A percentile compares a stretch with the other conserved stretches of the same genome.
Evolutionary conservation across 2,113 vertebrate species (phyloP).

Genomic region (Oostethus manadensis): DNA sequence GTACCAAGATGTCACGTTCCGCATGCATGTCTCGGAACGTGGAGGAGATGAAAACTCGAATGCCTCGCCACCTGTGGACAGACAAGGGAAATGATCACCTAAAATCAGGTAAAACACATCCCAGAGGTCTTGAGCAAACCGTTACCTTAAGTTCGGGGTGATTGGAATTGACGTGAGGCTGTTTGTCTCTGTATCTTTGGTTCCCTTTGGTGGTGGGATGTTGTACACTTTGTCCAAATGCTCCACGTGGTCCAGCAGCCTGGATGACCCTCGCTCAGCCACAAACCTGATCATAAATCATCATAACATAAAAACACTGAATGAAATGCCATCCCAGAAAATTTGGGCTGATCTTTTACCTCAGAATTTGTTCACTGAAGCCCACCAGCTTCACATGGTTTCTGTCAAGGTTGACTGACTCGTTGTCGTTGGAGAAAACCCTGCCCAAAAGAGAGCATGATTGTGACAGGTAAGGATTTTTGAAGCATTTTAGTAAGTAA

Average conservation of each 20-base stretch:
- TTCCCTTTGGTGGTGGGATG: conserved; percentile 64
- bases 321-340: neutral
- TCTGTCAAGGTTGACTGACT: neutral
- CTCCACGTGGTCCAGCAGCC: conserved; percentile 80
- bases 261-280: conserved; percentile 76
- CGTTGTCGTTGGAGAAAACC: neutral
- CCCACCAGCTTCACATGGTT: conserved; percentile 59
- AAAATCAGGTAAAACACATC: neutral
- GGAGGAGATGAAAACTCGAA: conserved; percentile 85
- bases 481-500: neutral
- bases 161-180: conserved; percentile 28
- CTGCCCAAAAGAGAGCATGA: neutral
- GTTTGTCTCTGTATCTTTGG: conserved; percentile 17
- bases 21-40: conserved; percentile 89
- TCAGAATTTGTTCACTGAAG: conserved; percentile 77
- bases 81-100: neutral
- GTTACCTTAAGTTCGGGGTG: conserved; percentile 54
- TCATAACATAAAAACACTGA: neutral
- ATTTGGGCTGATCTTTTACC: conserved; percentile 53
- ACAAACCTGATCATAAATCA: conserved; percentile 72
- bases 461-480: neutral
- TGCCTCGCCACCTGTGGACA: conserved; percentile 72
- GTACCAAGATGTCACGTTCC: conserved; percentile 80
- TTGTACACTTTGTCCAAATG: conserved; percentile 78
- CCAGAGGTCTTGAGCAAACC: neutral